Percentiles rank a stretch among this genome's conserved stretches.
These are phyloP conservation scores for Athetis lepigone DNA, from an alignment of 2,888 invertebrate genomes.

Conservation along the genomic window DNA sequence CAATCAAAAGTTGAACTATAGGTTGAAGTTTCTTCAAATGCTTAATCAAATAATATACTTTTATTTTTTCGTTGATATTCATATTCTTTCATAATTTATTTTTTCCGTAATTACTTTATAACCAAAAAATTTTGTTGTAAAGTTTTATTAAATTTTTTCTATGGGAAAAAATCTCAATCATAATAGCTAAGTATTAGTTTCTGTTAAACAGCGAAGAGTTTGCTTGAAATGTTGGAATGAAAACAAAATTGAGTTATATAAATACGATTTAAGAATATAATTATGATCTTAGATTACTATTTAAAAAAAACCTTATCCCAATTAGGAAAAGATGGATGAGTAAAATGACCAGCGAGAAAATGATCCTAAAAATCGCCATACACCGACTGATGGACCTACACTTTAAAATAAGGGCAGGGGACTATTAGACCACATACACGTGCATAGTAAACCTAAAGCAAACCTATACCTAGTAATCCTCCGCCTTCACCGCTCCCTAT, in stretches of 20 bases:
- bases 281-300: too few relatives aligned
- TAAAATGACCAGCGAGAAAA: too few relatives aligned
- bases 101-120: too few relatives aligned
- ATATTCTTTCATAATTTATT: too few relatives aligned
- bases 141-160: too few relatives aligned
- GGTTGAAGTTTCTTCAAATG: neutral
- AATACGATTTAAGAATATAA: too few relatives aligned
- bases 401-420: neutral
- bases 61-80: too few relatives aligned
- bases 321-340: neutral
- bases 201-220: constrained; percentile 31
- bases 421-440: neutral
- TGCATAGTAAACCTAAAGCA: constrained; percentile 1
- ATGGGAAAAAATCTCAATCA: constrained; percentile 19
- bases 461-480: constrained; percentile 9
- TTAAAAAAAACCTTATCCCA: too few relatives aligned
- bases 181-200: neutral
- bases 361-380: neutral
- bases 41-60: neutral
- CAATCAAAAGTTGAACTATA: neutral
- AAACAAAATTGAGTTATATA: neutral
- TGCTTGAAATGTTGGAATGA: constrained; percentile 1
- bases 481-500: constrained; percentile 17
- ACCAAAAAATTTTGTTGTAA: too few relatives aligned
- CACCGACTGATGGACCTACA: neutral